Evolutionary conservation across 2,797 vertebrate genomes (phyloP).

Genomic region (Melanogrammus aeglefinus): DNA sequence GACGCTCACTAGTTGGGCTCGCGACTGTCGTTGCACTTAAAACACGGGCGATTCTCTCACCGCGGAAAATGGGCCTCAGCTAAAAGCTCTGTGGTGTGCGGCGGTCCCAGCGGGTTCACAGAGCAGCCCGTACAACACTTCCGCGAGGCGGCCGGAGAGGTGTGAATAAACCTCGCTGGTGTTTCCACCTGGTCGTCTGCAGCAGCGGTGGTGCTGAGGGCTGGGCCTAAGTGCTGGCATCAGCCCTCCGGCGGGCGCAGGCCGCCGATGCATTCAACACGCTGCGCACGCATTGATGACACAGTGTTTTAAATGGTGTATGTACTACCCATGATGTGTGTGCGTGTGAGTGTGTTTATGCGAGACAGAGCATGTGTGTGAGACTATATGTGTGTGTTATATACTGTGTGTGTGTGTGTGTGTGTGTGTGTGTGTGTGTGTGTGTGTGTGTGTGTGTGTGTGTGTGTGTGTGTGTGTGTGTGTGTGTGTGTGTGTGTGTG

Average conservation of each 20-base stretch:
- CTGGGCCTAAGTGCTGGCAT: constrained; percentile 44
- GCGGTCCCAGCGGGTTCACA: too few relatives aligned
- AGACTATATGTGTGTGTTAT: background rate
- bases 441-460: constrained; percentile 7
- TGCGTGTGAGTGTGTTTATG: background rate
- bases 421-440: too few relatives aligned
- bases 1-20: background rate
- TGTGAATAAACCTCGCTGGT: constrained; percentile 59
- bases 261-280: background rate
- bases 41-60: background rate
- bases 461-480: background rate
- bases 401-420: background rate
- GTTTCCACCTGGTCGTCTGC: constrained; percentile 50
- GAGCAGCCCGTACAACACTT: constrained; percentile 19
- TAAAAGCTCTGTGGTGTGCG: too few relatives aligned
- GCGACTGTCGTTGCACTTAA: background rate
- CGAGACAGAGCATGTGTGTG: background rate
- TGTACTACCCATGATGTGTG: background rate
- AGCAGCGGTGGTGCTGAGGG: constrained; percentile 52
- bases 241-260: background rate
- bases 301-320: constrained; percentile 1
- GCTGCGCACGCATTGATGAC: background rate
- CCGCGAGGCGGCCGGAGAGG: constrained; percentile 35
- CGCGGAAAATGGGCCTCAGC: too few relatives aligned
- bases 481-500: too few relatives aligned